Conservation (phyloP, 2,797 vertebrate genomes). For the Heterohyrax brucei region DNA sequence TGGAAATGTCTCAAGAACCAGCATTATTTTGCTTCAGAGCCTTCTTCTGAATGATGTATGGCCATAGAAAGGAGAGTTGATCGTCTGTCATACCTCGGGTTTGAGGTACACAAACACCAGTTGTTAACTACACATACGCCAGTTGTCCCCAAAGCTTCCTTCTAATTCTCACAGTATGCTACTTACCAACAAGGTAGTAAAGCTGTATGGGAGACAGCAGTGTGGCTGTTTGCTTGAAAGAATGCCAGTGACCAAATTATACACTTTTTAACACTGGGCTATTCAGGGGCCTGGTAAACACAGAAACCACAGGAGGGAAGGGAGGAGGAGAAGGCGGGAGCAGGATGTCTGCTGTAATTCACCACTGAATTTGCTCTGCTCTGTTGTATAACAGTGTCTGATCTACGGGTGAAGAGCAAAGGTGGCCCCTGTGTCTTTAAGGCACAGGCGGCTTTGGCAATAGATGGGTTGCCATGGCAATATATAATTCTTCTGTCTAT, state of each 20-base stretch:
- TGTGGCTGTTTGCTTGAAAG: conserved; percentile 55
- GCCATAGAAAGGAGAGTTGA: background rate
- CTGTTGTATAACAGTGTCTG: conserved; percentile 42
- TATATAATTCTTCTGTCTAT: conserved; percentile 61
- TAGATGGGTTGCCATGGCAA: conserved; percentile 62
- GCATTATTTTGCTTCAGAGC: background rate
- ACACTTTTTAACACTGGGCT: conserved; percentile 69
- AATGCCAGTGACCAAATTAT: conserved; percentile 72
- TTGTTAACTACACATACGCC: background rate
- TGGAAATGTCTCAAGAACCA: background rate
- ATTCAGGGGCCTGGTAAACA: conserved; percentile 75
- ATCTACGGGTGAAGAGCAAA: conserved; percentile 44
- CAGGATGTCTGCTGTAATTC: background rate
- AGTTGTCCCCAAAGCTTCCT: background rate
- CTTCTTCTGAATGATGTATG: background rate
- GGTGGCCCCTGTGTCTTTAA: conserved; percentile 73
- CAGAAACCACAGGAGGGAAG: conserved; percentile 37
- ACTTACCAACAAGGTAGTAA: conserved; percentile 20
- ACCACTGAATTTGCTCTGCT: background rate
- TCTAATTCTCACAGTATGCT: background rate
- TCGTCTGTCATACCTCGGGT: background rate
- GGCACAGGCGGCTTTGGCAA: background rate
- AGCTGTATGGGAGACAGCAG: background rate
- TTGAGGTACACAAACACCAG: background rate
- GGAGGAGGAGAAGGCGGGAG: background rate